A percentile compares a stretch with the other conserved stretches of the same genome.
Evolutionary conservation across 1,140 invertebrate species (phyloP).

Genomic region (Penaeus vannamei): DNA sequence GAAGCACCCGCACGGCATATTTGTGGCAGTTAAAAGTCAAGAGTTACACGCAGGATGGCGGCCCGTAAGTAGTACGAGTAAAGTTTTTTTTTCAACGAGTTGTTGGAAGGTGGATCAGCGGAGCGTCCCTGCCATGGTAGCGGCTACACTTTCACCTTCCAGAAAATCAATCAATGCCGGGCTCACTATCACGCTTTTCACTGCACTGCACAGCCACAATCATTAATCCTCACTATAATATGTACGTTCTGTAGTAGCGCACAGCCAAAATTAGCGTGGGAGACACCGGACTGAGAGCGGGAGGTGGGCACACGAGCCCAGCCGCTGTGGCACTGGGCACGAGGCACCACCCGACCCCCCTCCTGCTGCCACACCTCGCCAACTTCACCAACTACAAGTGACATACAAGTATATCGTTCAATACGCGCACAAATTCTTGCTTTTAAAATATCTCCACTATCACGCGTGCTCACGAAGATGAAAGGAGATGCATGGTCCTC

Average conservation of each 20-base stretch:
- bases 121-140: constrained; percentile 39
- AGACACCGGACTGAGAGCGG: constrained; percentile 2
- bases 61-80: constrained; percentile 5
- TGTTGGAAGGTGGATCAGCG: constrained; percentile 35
- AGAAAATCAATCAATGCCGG: too few species aligned
- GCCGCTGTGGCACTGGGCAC: constrained; percentile 55
- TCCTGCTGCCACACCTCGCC: constrained; percentile 49
- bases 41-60: not conserved
- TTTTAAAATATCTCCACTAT: not conserved
- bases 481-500: too few species aligned
- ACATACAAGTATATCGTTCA: not conserved
- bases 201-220: too few species aligned
- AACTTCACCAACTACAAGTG: not conserved
- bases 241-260: too few species aligned
- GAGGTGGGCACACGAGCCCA: constrained; percentile 54
- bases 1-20: constrained; percentile 58
- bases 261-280: not conserved
- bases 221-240: not conserved
- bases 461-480: not conserved
- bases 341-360: constrained; percentile 52
- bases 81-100: not conserved
- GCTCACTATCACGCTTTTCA: too few species aligned
- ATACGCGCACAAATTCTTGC: too few species aligned
- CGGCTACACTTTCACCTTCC: too few species aligned
- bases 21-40: not conserved